Base-by-base conservation (phyloP, 2,113 vertebrate genomes). In the Talpa occidentalis region DNA sequence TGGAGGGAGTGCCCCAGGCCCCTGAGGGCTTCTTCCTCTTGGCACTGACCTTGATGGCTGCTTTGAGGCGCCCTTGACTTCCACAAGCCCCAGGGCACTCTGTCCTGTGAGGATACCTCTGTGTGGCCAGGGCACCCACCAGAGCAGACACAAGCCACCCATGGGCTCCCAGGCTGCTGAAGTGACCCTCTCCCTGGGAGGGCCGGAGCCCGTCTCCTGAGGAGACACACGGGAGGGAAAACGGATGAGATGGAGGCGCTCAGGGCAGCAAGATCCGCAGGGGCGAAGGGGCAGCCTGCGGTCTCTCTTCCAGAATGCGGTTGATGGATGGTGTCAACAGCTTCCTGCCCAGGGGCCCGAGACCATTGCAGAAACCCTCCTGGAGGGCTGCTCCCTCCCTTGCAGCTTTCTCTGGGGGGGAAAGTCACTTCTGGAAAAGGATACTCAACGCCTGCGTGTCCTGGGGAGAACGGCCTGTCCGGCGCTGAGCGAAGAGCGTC, bases 221-320 rank as follows among this genome's bases (percentile, higher is more conserved):
- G 17, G 40, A 49, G 85, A 76, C 42, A 37, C 47, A 44, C 9
- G 12, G 44, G 47, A 49, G 47, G 26, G 64, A 44, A 16, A 35
- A 35, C 30, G 54, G 37, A 19, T 2, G 4, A 35, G 19, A 73
- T 81, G 54, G 44, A 35, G 67, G 10, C 1, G 6, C 32, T 70
- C 19, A 6, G 0, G 30, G 22, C 21, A 4, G n/a, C n/a, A n/a
- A n/a, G n/a, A n/a, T n/a, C 2, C 9, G 3, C 0, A 1, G 47
- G 17, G 35, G 8, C 19, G 10, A 56, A 19, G 67, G 56, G 28
- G 49, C 0, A 0, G 21, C 32, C 84, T 74, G 16, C 54, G n/a
- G 40, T n/a, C n/a, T n/a, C 30, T 49, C 72, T 81, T 40, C 54
- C 81, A 82, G 69, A 35, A 52, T 7, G 15, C 24, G n/a, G 44